phyloP scores from a whole-genome alignment of 1,140 invertebrate species.

The Brachionus manjavacas region DNA sequence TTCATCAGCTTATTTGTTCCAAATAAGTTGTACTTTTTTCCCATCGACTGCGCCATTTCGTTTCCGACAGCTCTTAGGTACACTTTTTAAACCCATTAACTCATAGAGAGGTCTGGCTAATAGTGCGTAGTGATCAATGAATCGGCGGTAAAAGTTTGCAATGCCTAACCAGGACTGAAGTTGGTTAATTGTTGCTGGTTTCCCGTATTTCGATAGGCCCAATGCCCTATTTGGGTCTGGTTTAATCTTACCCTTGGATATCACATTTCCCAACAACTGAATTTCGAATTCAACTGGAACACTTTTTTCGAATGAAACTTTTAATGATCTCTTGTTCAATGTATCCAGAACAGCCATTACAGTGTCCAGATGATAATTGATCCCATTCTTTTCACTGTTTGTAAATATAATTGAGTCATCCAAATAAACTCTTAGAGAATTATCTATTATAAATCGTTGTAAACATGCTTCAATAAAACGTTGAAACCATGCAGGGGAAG shows the following conservation, averaged over 20 bases:
- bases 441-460: no score
- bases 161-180: background rate
- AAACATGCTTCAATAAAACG: no score
- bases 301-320: background rate
- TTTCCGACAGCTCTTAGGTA: background rate
- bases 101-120: background rate
- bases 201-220: background rate
- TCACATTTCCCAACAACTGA: background rate
- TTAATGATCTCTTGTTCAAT: background rate
- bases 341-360: background rate
- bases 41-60: background rate
- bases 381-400: background rate
- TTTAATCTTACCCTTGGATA: background rate
- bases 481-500: background rate
- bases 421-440: no score
- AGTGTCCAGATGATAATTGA: background rate
- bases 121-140: background rate
- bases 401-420: no score
- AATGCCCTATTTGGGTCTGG: background rate
- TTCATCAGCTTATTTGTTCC: background rate
- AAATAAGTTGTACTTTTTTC: background rate
- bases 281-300: background rate
- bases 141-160: background rate
- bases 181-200: background rate
- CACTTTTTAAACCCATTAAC: background rate